phyloP scores from a whole-genome alignment of 2,113 vertebrate genomes.

The Amblyornis subalaris region DNA sequence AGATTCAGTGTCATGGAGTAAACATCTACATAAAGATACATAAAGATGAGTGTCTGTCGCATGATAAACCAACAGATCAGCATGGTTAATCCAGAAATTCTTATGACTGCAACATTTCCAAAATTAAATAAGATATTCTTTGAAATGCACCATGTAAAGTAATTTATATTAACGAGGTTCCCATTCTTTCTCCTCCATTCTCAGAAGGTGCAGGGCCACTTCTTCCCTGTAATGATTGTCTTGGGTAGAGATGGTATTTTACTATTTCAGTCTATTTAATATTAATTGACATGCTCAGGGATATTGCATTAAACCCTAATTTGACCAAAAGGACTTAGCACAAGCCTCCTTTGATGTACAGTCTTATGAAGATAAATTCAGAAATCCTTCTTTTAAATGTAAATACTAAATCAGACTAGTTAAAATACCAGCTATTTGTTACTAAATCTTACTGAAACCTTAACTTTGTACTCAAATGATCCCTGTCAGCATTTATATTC shows the following conservation, averaged over 20 bases:
- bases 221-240: not conserved
- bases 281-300: conserved; percentile 22
- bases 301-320: conserved; percentile 41
- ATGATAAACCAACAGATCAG: not conserved
- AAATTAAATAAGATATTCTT: not conserved
- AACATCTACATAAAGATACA: not conserved
- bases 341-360: conserved; percentile 50
- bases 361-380: conserved; percentile 2
- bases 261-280: conserved; percentile 4
- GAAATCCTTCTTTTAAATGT: conserved; percentile 43
- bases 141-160: not conserved
- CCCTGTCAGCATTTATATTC: conserved; percentile 11
- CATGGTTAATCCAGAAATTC: not conserved
- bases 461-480: conserved; percentile 14
- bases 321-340: conserved; percentile 43
- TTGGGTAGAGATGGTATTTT: not conserved
- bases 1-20: not conserved
- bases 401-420: not conserved
- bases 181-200: not conserved
- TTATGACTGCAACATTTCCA: not conserved
- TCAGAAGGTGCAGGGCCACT: not conserved
- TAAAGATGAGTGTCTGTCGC: not conserved
- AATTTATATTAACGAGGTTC: not conserved
- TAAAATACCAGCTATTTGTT: conserved; percentile 12
- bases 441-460: conserved; percentile 10